Percentiles rank a stretch among this genome's conserved stretches.
Evolutionary conservation across 2,797 vertebrate genomes (phyloP).

Genomic region (Dicrostonyx torquatus): DNA sequence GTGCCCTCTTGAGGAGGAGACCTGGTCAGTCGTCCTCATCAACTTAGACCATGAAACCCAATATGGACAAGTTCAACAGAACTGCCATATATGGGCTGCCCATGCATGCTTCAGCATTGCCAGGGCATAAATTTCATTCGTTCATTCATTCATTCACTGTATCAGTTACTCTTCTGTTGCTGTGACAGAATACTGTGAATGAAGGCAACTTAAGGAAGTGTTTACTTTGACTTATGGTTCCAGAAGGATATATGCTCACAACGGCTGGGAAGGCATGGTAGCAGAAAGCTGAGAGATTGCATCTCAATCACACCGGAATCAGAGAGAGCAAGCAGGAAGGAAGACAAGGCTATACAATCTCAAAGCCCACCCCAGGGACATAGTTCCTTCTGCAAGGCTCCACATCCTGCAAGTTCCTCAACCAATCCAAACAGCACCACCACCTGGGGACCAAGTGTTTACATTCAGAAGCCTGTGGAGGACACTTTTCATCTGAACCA

Average conservation of each 20-base stretch:
- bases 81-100: no score
- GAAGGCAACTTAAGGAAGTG: neutral
- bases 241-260: neutral
- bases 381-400: neutral
- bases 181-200: neutral
- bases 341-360: neutral
- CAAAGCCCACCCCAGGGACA: neutral
- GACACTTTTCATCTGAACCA: neutral
- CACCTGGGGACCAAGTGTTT: no score
- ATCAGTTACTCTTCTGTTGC: neutral
- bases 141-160: no score
- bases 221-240: neutral
- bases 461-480: neutral
- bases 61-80: no score
- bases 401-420: neutral
- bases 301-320: neutral
- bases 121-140: no score
- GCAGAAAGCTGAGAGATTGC: neutral
- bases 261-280: neutral
- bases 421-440: no score
- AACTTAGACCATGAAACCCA: no score
- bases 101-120: no score
- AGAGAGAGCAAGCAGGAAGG: neutral
- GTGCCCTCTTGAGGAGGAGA: no score
- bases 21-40: no score